Evolutionary conservation across 2,797 vertebrate genomes (phyloP).

Genomic region (Sciurus carolinensis): DNA sequence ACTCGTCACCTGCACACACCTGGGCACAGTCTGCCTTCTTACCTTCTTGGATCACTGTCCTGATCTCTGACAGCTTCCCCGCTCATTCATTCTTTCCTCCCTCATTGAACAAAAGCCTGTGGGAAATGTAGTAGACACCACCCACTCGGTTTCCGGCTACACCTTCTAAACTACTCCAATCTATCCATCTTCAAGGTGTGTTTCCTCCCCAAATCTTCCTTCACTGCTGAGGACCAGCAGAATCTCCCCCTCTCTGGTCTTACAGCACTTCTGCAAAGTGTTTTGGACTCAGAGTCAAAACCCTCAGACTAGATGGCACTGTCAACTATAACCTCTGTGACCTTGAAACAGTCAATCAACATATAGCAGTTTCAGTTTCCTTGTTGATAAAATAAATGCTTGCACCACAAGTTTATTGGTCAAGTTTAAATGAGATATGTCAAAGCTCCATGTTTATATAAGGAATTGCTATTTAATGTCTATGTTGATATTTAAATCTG

Average conservation of each 20-base stretch:
- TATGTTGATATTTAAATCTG: background rate
- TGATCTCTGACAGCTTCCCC: background rate
- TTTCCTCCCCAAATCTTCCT: background rate
- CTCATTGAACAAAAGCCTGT: background rate
- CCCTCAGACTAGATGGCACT: background rate
- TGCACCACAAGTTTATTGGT: background rate
- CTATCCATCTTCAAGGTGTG: background rate
- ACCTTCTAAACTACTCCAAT: background rate
- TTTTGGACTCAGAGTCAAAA: background rate
- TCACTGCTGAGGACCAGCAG: background rate
- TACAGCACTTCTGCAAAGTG: background rate
- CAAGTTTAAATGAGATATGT: background rate
- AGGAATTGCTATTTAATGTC: background rate
- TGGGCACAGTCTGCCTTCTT: rapidly evolving
- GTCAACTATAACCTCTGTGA: background rate
- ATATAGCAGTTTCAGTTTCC: background rate
- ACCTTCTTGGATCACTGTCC: background rate
- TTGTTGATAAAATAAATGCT: background rate
- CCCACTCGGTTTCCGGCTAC: background rate
- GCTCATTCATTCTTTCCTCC: background rate
- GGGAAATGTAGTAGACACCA: rapidly evolving
- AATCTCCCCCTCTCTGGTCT: background rate
- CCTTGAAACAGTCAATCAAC: background rate
- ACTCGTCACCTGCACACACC: rapidly evolving
- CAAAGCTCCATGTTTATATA: background rate